Conservation (phyloP, 2,113 vertebrate species). For the Vanacampus margaritifer region DNA sequence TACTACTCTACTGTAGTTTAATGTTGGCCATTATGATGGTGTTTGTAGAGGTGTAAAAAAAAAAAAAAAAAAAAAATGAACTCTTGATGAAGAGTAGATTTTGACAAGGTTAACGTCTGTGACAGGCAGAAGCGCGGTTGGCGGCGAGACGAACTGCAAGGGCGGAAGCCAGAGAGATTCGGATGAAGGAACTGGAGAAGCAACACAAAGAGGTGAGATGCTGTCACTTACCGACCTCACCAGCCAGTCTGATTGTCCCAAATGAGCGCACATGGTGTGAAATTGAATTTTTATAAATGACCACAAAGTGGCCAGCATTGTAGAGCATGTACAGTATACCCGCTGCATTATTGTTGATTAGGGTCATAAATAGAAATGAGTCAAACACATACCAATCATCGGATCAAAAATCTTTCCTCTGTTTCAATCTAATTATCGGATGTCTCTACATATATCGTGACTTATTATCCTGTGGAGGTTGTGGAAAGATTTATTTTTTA, state of each 20-base stretch:
- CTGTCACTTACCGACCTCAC: not conserved
- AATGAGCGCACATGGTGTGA: not conserved
- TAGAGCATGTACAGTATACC: not conserved
- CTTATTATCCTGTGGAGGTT: no score
- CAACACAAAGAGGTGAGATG: conserved; percentile 86
- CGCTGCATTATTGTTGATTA: not conserved
- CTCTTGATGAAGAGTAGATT: not conserved
- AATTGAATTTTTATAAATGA: not conserved
- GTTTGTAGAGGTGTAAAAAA: not conserved
- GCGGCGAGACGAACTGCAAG: conserved; percentile 84
- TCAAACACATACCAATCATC: no score
- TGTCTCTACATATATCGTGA: no score
- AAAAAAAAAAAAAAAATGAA: not conserved
- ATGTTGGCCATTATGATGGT: no score
- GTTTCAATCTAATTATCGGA: no score
- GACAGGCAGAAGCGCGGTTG: conserved; percentile 84
- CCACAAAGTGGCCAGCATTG: not conserved
- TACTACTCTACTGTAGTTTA: no score
- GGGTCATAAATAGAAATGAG: no score
- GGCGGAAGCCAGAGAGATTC: conserved; percentile 86
- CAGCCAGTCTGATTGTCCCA: not conserved
- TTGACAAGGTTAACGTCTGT: not conserved
- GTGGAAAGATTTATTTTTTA: no score
- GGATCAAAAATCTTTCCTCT: no score
- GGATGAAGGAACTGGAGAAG: conserved; percentile 90